A percentile compares a stretch with the other conserved stretches of the same genome.
Conservation (phyloP, 2,797 vertebrate species). For the Vireo griseus region DNA sequence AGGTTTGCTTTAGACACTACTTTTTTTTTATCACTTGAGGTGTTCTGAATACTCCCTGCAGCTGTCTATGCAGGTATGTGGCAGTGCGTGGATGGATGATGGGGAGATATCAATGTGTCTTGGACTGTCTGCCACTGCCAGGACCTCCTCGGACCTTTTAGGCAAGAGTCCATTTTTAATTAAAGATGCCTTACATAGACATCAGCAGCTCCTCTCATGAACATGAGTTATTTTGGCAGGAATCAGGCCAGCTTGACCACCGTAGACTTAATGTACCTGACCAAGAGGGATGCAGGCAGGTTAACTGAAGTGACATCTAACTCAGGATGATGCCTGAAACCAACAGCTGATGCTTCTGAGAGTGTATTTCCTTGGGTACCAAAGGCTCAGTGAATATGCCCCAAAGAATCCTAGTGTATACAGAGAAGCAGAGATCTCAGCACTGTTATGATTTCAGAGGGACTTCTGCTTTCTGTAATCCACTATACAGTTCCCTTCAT, state of each 20-base stretch:
- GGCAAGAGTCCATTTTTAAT: neutral
- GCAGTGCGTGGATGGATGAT: rapidly evolving
- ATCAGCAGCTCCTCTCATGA: neutral
- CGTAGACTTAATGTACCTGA: neutral
- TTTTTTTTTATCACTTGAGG: neutral
- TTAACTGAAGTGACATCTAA: neutral
- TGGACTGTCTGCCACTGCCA: neutral
- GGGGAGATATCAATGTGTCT: neutral
- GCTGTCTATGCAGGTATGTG: neutral
- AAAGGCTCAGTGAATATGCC: neutral
- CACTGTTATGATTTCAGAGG: neutral
- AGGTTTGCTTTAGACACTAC: neutral
- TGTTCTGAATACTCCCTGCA: neutral
- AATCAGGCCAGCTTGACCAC: neutral
- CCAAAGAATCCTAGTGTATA: neutral
- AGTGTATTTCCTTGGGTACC: neutral
- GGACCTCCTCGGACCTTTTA: neutral
- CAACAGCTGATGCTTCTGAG: neutral
- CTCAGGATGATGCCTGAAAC: neutral
- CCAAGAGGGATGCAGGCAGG: neutral
- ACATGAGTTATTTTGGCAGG: neutral
- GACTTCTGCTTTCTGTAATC: neutral
- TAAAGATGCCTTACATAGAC: neutral
- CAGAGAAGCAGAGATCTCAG: neutral
- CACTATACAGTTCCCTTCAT: neutral